Conservation (phyloP, 2,113 vertebrate genomes). For the Rhagologus leucostigma region DNA sequence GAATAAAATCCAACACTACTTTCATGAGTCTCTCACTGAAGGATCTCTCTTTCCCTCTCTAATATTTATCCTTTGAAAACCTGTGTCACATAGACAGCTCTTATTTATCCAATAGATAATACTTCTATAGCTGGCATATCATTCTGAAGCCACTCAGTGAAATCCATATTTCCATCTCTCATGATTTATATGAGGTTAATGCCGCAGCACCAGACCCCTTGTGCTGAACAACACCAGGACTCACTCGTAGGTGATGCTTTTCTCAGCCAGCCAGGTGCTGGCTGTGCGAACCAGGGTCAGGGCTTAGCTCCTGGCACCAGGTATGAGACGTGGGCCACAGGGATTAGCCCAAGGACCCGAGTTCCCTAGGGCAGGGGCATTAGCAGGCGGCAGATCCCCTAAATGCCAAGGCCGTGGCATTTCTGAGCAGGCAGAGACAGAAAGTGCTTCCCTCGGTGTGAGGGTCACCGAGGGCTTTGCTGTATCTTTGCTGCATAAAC, state of each 20-base stretch:
- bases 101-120: conserved; percentile 62
- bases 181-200: conserved; percentile 8
- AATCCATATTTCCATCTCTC: conserved; percentile 46
- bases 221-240: background rate
- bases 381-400: background rate
- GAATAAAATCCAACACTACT: conserved; percentile 51
- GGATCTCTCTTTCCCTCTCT: conserved; percentile 55
- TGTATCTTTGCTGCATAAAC: background rate
- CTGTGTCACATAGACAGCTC: conserved; percentile 62
- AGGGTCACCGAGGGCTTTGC: background rate
- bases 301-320: conserved; percentile 3
- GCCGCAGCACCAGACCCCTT: background rate
- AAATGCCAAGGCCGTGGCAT: conserved; percentile 64
- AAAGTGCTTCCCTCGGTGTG: background rate
- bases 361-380: background rate
- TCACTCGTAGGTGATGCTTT: background rate
- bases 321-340: background rate
- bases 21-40: conserved; percentile 9
- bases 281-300: background rate
- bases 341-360: conserved; percentile 18
- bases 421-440: background rate
- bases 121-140: conserved; percentile 56
- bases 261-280: background rate
- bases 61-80: conserved; percentile 65
- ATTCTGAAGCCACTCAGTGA: conserved; percentile 30